A percentile compares a stretch with the other conserved stretches of the same genome.
Conservation (phyloP, 2,888 invertebrate species). For the Ariolimax columbianus region DNA sequence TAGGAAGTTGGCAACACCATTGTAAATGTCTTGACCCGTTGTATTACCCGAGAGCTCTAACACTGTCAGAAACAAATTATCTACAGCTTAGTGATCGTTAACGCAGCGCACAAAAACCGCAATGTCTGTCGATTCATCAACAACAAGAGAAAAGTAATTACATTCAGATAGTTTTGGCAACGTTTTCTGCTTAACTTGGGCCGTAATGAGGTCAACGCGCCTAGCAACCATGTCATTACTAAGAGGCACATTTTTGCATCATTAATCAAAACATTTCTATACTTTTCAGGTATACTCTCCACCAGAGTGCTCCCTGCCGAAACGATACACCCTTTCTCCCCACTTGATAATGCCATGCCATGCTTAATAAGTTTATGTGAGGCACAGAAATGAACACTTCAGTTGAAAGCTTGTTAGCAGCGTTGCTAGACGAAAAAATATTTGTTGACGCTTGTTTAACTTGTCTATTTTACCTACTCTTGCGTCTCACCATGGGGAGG, state of each 20-base stretch:
- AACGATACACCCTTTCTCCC: no score
- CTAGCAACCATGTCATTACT: background rate
- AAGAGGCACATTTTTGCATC: background rate
- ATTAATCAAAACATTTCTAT: no score
- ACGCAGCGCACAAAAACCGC: background rate
- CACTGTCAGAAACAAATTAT: background rate
- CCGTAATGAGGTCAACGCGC: background rate
- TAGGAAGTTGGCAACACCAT: background rate
- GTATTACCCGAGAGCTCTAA: background rate
- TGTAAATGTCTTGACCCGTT: background rate
- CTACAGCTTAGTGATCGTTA: background rate
- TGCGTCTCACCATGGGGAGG: no score
- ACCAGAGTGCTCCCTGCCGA: no score
- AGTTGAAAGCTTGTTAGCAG: no score
- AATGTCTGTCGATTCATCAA: background rate
- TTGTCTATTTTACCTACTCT: no score
- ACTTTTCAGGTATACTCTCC: no score
- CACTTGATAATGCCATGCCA: no score
- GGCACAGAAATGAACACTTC: no score
- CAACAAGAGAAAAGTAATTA: background rate
- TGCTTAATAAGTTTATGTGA: no score
- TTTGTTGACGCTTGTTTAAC: no score
- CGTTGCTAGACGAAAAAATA: no score
- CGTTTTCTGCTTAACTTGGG: background rate
- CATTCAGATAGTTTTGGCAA: background rate